These are phyloP conservation scores for Thomomys bottae DNA, from an alignment of 2,113 vertebrate species.

Conservation along the genomic window DNA sequence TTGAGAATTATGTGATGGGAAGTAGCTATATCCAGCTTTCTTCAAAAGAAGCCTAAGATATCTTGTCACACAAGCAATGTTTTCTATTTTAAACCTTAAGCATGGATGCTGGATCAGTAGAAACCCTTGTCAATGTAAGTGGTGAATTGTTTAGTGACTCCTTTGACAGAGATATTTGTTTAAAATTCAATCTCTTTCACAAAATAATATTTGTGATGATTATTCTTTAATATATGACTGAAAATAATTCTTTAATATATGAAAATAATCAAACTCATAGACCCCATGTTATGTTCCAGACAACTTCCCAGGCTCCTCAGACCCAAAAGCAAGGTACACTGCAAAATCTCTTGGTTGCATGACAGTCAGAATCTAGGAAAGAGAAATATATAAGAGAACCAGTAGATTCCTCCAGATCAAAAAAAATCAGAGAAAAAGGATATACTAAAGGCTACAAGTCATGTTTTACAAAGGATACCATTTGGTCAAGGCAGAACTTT, in stretches of 20 bases:
- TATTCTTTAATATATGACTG: neutral
- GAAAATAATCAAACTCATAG: neutral
- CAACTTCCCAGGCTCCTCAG: neutral
- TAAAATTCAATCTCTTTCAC: conserved; percentile 24
- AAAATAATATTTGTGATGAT: conserved; percentile 17
- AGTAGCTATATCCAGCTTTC: neutral
- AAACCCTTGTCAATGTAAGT: neutral
- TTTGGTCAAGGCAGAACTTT: neutral
- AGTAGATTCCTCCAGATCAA: neutral
- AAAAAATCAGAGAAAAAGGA: conserved; percentile 15
- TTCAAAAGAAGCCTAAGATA: conserved; percentile 8
- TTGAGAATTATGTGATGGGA: neutral
- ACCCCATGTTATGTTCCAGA: neutral
- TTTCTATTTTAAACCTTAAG: neutral
- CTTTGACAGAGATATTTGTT: neutral
- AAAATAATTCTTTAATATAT: conserved; percentile 29
- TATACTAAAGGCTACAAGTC: neutral
- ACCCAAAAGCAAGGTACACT: neutral
- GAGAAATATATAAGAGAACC: neutral
- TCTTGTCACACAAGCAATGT: neutral
- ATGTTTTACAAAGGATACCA: neutral
- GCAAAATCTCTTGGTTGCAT: neutral
- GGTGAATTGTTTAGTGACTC: neutral
- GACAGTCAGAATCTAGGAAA: neutral
- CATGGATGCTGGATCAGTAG: neutral